A percentile compares a stretch with the other conserved stretches of the same genome.
phyloP scores from a whole-genome alignment of 2,797 vertebrate genomes.

The Sebastes variabilis region DNA sequence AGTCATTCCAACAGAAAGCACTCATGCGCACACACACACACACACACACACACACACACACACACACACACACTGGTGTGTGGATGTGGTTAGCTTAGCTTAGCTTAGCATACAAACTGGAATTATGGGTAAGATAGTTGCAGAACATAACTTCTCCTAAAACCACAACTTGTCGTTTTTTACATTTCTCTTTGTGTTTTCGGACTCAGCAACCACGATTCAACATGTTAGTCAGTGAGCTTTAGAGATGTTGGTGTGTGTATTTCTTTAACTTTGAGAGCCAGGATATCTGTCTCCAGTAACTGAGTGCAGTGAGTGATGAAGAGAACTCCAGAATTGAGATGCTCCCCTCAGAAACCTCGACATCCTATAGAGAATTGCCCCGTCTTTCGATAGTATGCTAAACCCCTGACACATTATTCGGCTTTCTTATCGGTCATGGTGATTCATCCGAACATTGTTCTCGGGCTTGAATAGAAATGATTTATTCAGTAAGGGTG shows the following conservation, averaged over 20 bases:
- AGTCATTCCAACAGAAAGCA: too few species aligned
- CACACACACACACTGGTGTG: too few species aligned
- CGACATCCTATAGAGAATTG: not conserved
- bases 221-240: not conserved
- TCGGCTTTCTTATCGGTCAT: not conserved
- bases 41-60: too few species aligned
- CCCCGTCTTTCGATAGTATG: not conserved
- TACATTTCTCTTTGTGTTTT: too few species aligned
- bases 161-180: too few species aligned
- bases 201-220: not conserved
- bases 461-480: not conserved
- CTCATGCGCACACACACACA: too few species aligned
- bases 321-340: not conserved
- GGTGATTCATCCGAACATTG: not conserved
- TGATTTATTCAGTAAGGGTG: constrained; percentile 61
- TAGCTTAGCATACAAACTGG: too few species aligned
- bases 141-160: too few species aligned
- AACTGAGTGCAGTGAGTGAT: not conserved
- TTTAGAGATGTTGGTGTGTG: not conserved
- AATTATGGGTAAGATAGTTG: too few species aligned
- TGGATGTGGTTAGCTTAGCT: too few species aligned
- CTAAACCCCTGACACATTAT: not conserved
- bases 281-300: not conserved
- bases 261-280: not conserved
- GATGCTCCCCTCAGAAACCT: not conserved